Evolutionary conservation across 2,888 invertebrate species (phyloP).

Genomic region (Synergus itoensis): DNA sequence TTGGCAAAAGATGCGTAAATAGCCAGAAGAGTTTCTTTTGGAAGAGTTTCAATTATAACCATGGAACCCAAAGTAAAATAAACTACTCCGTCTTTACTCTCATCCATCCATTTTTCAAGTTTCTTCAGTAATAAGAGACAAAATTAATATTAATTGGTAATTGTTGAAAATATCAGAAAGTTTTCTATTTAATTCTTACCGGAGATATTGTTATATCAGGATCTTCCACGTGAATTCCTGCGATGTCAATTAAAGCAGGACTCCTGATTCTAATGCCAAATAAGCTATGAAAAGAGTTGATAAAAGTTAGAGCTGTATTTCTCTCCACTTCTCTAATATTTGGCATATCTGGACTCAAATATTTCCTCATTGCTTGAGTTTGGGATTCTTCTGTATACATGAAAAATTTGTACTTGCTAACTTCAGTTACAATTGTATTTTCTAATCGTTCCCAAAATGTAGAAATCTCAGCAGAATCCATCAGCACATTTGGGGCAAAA

Average conservation of each 20-base stretch:
- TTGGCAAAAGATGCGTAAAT: conserved; percentile 62
- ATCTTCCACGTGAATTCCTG: conserved; percentile 56
- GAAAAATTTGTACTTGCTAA: background rate
- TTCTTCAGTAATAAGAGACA: too few species aligned
- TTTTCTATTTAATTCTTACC: conserved; percentile 45
- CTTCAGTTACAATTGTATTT: conserved; percentile 58
- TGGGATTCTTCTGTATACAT: background rate
- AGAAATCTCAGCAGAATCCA: conserved; percentile 47
- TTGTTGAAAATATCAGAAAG: background rate
- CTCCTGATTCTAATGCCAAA: conserved; percentile 53
- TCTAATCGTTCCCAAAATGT: conserved; percentile 60
- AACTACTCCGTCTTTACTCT: conserved; percentile 63
- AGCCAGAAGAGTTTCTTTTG: conserved; percentile 55
- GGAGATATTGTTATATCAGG: conserved; percentile 48
- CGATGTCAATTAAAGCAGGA: conserved; percentile 54
- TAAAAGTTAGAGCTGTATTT: conserved; percentile 57
- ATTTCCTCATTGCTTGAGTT: conserved; percentile 59
- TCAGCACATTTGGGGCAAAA: conserved; percentile 57
- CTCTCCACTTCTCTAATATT: conserved; percentile 69
- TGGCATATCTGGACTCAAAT: conserved; percentile 57
- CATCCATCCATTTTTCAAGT: conserved; percentile 61
- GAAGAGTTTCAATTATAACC: conserved; percentile 61
- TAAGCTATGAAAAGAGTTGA: conserved; percentile 56
- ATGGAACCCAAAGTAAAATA: conserved; percentile 69
- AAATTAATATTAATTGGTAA: too few species aligned